Conservation (phyloP, 1,140 invertebrate genomes). For the Melanaphis sacchari region DNA sequence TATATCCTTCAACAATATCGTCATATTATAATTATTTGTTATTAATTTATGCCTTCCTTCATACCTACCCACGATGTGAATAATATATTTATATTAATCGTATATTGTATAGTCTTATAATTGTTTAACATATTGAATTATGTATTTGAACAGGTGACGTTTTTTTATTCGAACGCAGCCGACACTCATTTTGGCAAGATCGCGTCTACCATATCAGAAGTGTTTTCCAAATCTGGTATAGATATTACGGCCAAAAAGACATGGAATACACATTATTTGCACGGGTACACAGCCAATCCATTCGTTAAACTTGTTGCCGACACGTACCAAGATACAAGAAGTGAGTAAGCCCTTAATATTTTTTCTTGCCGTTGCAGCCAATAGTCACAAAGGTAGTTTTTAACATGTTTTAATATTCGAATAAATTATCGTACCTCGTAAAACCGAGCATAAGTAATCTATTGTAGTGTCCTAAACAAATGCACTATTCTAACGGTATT, state of each 20-base stretch:
- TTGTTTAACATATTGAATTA: not conserved
- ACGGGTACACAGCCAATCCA: constrained; percentile 79
- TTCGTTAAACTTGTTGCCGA: constrained; percentile 79
- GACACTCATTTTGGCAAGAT: constrained; percentile 76
- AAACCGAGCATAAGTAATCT: not conserved
- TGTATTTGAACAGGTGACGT: constrained; percentile 68
- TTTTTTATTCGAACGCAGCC: constrained; percentile 76
- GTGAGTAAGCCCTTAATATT: constrained; percentile 67
- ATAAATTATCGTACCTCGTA: not conserved
- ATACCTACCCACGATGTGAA: not conserved
- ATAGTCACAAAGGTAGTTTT: not conserved
- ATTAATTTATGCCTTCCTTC: too few relatives aligned
- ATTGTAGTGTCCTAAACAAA: not conserved
- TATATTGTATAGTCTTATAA: not conserved
- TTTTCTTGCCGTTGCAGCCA: not conserved
- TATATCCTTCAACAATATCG: not conserved
- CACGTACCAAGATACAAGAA: constrained; percentile 79
- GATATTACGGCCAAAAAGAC: constrained; percentile 71
- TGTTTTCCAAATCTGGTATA: constrained; percentile 73
- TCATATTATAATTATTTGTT: too few relatives aligned
- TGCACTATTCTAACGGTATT: not conserved
- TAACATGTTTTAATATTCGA: not conserved
- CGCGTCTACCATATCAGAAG: constrained; percentile 74
- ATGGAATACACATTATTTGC: constrained; percentile 79
- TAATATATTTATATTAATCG: not conserved